A percentile compares a stretch with the other conserved stretches of the same genome.
Conservation (phyloP, 2,113 vertebrate genomes). For the Microtus montanus region DNA sequence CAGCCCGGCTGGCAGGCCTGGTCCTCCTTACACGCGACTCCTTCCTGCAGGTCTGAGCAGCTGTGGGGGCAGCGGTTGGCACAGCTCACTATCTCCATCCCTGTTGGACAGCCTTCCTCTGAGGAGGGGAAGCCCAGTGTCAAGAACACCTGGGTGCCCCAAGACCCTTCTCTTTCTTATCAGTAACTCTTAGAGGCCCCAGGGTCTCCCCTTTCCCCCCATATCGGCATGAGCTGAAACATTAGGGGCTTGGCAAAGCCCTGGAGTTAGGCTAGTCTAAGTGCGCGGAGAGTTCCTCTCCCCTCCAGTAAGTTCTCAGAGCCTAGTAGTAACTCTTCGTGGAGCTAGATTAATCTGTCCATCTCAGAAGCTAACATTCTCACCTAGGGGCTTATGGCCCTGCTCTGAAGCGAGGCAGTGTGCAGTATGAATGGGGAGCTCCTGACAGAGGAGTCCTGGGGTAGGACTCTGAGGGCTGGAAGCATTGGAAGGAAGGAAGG, state of each 20-base stretch:
- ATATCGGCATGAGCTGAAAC: not conserved
- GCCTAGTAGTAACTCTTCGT: not conserved
- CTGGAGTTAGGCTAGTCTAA: not conserved
- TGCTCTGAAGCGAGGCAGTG: not conserved
- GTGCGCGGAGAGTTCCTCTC: not conserved
- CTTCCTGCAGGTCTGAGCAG: constrained; percentile 92
- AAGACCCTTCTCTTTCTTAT: not conserved
- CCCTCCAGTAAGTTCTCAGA: not conserved
- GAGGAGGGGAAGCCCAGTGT: not conserved
- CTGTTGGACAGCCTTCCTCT: constrained; percentile 86
- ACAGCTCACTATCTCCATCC: constrained; percentile 87
- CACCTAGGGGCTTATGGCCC: not conserved
- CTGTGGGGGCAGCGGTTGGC: constrained; percentile 90
- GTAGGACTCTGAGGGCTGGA: not conserved
- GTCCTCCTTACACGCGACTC: constrained; percentile 85
- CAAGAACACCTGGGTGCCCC: not conserved
- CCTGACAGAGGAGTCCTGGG: not conserved
- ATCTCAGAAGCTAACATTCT: not conserved
- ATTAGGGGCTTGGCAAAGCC: not conserved
- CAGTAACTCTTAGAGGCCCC: not conserved
- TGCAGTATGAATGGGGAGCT: not conserved
- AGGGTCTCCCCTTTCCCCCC: not conserved
- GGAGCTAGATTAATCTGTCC: not conserved
- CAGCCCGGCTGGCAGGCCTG: constrained; percentile 89
- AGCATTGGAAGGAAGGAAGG: not conserved